Base-by-base conservation (phyloP, 2,888 invertebrate species). In the Ethmia dodecea region DNA sequence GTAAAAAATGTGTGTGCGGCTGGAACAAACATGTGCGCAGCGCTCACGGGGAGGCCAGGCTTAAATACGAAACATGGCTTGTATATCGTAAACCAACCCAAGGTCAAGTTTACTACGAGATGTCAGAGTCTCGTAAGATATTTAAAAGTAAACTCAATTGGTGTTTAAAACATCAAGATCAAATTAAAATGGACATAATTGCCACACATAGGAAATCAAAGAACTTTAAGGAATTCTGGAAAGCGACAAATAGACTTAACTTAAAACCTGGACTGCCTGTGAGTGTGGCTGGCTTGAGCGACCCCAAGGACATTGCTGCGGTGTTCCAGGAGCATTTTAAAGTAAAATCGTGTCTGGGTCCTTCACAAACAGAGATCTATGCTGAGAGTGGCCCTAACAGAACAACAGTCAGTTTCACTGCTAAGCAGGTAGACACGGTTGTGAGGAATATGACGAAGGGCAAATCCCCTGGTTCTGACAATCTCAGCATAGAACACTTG, bases 61-160 rank as follows among this genome's bases (percentile, higher is more conserved):
- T 27, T 9, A 30, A 18, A 1, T 46, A 31, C 36, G 22, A 37
- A 6, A n/a, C 30, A 4, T 50, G 50, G 50, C 2, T 45, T 8
- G 35, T 20, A 22, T 18, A 25, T 11, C 35, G 37, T 5, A 40
- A 28, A 27, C 48, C 42, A 0, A n/a, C n/a, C n/a, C n/a, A n/a
- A 1, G 47, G 43, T 8, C 10, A 10, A 2, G 5, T 33, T 5
- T 41, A 41, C 27, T 24, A 40, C 1, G 24, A 40, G 5, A 49
- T 46, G 46, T 24, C 18, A 26, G 27, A 38, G 13, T 16, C 33
- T 3, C 16, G 41, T 9, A 36, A 26, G 10, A 11, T 37, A 9
- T 49, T 46, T 31, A 46, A 49, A 35, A 10, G 26, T 1, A 42
- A 40, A 28, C 11, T 49, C 5, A 46, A 40, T 27, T 42, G 15